Percentiles rank a stretch among this genome's conserved stretches.
phyloP scores from a whole-genome alignment of 2,113 vertebrate species.

The Recurvirostra avosetta region DNA sequence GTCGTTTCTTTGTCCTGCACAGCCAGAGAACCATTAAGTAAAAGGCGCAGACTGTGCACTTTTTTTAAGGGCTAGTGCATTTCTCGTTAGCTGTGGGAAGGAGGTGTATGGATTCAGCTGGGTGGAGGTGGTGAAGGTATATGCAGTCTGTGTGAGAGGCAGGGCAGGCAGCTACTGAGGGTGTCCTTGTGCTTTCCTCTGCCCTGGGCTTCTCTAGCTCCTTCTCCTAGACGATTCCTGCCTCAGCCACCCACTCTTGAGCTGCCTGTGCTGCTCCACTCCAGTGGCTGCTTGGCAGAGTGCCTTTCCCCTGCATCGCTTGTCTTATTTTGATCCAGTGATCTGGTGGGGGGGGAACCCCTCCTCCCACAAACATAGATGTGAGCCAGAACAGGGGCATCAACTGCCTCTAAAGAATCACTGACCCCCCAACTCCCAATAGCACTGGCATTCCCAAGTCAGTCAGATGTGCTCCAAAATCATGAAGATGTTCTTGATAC shows the following conservation, averaged over 20 bases:
- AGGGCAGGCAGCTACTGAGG: not conserved
- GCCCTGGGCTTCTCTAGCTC: not conserved
- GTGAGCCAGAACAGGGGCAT: not conserved
- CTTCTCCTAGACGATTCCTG: not conserved
- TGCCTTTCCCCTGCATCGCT: not conserved
- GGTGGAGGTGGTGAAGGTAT: accelerated
- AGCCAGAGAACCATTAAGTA: not conserved
- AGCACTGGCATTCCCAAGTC: not conserved
- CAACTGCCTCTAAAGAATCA: not conserved
- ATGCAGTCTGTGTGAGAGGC: accelerated
- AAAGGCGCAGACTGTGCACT: accelerated
- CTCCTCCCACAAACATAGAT: accelerated
- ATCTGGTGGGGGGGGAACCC: not conserved
- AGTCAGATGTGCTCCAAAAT: not conserved
- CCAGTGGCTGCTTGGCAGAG: not conserved
- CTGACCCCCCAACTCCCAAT: not conserved
- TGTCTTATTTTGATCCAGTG: not conserved
- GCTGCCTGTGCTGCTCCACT: not conserved
- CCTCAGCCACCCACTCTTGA: not conserved
- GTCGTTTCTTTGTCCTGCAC: not conserved
- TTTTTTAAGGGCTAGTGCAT: not conserved
- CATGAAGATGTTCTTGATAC: not conserved
- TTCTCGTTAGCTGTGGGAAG: not conserved
- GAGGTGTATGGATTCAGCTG: accelerated
- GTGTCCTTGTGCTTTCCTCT: not conserved